phyloP scores from a whole-genome alignment of 2,113 vertebrate species.

The Chitala chitala region DNA sequence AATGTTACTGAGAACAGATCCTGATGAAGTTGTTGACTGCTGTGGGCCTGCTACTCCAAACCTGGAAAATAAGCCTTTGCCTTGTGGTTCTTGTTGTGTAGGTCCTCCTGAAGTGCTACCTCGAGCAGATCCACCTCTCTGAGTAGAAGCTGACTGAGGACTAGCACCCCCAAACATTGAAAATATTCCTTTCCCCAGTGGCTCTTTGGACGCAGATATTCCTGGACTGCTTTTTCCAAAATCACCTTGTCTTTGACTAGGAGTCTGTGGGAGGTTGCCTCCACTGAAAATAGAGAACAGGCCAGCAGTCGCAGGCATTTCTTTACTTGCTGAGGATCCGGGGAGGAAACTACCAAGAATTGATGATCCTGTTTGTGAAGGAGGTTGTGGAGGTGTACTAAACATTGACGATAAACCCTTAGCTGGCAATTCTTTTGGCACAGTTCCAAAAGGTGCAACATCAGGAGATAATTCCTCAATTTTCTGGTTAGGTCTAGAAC shows the following conservation, averaged over 20 bases:
- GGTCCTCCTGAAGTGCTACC: conserved; percentile 26
- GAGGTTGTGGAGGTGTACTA: conserved; percentile 39
- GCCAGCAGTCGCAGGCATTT: conserved; percentile 43
- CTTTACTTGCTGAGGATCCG: conserved; percentile 51
- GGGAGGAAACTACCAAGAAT: conserved; percentile 61
- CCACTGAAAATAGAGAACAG: conserved; percentile 22
- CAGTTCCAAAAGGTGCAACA: conserved; percentile 24
- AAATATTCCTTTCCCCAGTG: conserved; percentile 9
- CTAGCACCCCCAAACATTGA: conserved; percentile 13
- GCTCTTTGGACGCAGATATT: conserved; percentile 7
- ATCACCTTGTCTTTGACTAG: neutral
- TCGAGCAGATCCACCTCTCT: conserved; percentile 32
- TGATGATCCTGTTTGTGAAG: conserved; percentile 50
- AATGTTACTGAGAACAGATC: conserved; percentile 58
- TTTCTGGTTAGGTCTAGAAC: neutral
- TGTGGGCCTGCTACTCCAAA: conserved; percentile 45
- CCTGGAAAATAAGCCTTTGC: conserved; percentile 54
- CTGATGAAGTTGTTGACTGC: conserved; percentile 45
- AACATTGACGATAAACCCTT: conserved; percentile 58
- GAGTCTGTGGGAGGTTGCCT: neutral
- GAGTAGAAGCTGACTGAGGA: conserved; percentile 1
- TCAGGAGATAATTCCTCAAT: conserved; percentile 4
- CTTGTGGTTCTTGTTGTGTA: conserved; percentile 39
- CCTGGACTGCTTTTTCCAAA: neutral
- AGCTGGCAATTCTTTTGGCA: conserved; percentile 38